These are phyloP conservation scores for Pseudoatta argentina DNA, from an alignment of 1,140 invertebrate species.

Conservation along the genomic window DNA sequence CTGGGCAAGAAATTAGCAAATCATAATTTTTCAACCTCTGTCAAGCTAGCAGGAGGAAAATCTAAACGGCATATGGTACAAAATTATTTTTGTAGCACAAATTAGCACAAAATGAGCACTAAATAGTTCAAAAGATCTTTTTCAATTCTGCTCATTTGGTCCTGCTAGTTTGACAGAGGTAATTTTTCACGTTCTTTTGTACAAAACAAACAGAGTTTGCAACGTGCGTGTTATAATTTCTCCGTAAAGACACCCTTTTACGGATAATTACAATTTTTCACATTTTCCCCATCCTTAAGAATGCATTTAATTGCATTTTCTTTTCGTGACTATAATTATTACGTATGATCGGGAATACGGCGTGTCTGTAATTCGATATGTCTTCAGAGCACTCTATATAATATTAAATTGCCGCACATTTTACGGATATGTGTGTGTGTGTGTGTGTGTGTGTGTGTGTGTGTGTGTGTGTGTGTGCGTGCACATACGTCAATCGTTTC, in stretches of 20 bases:
- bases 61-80: too few relatives aligned
- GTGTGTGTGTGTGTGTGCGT: too few relatives aligned
- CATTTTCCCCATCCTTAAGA: neutral
- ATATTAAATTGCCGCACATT: conserved; percentile 15
- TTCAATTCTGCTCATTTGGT: too few relatives aligned
- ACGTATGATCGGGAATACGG: neutral
- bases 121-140: too few relatives aligned
- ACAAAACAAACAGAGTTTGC: neutral
- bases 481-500: too few relatives aligned
- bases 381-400: neutral
- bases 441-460: too few relatives aligned
- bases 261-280: conserved; percentile 31
- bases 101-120: too few relatives aligned
- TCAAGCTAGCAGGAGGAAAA: too few relatives aligned
- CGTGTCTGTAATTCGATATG: conserved; percentile 14
- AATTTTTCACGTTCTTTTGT: neutral
- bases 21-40: neutral
- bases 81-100: too few relatives aligned
- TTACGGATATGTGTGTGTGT: too few relatives aligned
- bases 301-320: conserved; percentile 27
- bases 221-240: neutral
- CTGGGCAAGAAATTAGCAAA: neutral
- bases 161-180: neutral
- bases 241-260: conserved; percentile 22
- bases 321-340: conserved; percentile 28